Conservation (phyloP, 2,888 invertebrate species). For the Coelopa pilipes region DNA sequence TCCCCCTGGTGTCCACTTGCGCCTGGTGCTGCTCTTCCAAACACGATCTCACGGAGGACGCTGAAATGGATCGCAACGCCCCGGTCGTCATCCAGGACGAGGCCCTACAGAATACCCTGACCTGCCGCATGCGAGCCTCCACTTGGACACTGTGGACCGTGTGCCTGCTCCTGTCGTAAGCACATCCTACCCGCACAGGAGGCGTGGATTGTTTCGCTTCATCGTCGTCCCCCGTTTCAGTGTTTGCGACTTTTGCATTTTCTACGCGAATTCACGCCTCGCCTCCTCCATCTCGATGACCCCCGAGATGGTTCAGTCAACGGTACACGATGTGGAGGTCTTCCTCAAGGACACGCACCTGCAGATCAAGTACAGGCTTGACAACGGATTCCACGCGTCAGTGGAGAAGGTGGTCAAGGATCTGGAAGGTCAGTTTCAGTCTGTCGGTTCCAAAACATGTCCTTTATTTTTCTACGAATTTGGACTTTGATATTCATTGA, state of each 20-base stretch:
- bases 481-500: conserved; percentile 21
- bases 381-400: conserved; percentile 71
- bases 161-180: conserved; percentile 62
- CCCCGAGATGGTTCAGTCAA: conserved; percentile 70
- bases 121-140: conserved; percentile 61
- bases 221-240: too few species aligned
- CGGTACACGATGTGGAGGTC: conserved; percentile 72
- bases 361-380: conserved; percentile 72
- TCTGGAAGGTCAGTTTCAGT: conserved; percentile 71
- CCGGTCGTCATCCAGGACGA: conserved; percentile 62
- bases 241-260: conserved; percentile 69
- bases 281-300: conserved; percentile 70
- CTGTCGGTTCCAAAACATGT: neutral
- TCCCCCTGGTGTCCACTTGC: conserved; percentile 74
- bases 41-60: conserved; percentile 67
- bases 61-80: conserved; percentile 58
- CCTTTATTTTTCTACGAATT: neutral
- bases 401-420: conserved; percentile 73
- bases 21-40: conserved; percentile 67
- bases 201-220: too few species aligned
- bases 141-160: conserved; percentile 62
- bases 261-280: conserved; percentile 74
- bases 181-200: conserved; percentile 22
- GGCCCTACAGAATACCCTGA: conserved; percentile 57
- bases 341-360: conserved; percentile 74